phyloP scores from a whole-genome alignment of 2,797 vertebrate species.

The Acrossocheilus wenchowensis region DNA sequence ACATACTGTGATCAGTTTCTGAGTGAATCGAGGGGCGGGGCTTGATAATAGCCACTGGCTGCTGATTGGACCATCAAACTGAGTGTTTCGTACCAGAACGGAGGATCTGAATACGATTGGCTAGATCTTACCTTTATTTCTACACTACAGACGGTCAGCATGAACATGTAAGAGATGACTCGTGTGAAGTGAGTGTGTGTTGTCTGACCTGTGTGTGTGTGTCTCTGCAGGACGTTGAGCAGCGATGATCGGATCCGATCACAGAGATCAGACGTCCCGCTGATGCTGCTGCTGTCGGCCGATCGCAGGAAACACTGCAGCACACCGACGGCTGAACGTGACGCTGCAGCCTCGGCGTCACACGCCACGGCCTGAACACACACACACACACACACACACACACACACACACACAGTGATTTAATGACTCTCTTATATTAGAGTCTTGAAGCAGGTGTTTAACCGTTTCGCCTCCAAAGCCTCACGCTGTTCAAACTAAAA shows the following conservation, averaged over 20 bases:
- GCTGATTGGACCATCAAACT: background rate
- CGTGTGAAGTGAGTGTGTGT: background rate
- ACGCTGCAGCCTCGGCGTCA: slow-evolving; percentile 74
- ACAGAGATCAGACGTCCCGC: slow-evolving; percentile 72
- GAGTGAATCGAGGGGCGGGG: background rate
- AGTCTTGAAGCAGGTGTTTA: too few relatives aligned
- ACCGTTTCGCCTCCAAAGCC: too few relatives aligned
- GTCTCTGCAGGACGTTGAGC: slow-evolving; percentile 84
- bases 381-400: too few relatives aligned
- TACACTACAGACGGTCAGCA: background rate
- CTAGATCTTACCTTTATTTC: too few relatives aligned
- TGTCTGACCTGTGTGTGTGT: slow-evolving; percentile 58
- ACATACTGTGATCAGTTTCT: background rate
- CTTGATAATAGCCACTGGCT: background rate
- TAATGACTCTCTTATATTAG: background rate
- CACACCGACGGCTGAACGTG: slow-evolving; percentile 76
- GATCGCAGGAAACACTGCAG: slow-evolving; percentile 77
- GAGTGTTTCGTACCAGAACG: background rate
- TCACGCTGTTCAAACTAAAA: too few relatives aligned
- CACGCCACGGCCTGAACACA: slow-evolving; percentile 83
- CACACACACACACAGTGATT: slow-evolving; percentile 25
- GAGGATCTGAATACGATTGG: background rate
- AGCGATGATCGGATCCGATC: slow-evolving; percentile 80
- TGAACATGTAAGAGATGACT: background rate
- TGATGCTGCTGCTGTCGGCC: slow-evolving; percentile 55